These are phyloP conservation scores for Drosophila paramelanica DNA, from an alignment of 2,888 invertebrate genomes.

Conservation along the genomic window DNA sequence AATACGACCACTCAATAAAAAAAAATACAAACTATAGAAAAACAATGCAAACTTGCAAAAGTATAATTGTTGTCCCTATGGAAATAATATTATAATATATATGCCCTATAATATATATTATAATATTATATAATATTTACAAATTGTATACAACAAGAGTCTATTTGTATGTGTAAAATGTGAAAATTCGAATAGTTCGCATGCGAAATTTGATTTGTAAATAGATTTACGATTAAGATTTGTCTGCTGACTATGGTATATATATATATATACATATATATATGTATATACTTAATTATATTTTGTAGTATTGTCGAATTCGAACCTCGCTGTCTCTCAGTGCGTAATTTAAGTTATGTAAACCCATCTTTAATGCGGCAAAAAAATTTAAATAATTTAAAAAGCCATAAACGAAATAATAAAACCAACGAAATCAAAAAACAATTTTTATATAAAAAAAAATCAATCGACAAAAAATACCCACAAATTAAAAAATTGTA, in stretches of 20 bases:
- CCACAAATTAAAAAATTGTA: slow-evolving; percentile 68
- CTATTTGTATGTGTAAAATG: slow-evolving; percentile 38
- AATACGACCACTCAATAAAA: slow-evolving; percentile 58
- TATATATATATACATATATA: slow-evolving; percentile 3
- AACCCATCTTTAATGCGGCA: slow-evolving; percentile 41
- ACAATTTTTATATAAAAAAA: background rate
- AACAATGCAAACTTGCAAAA: slow-evolving; percentile 63
- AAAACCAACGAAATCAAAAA: slow-evolving; percentile 52
- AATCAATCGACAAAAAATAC: slow-evolving; percentile 38
- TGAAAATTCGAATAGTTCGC: slow-evolving; percentile 55
- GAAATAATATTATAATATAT: slow-evolving; percentile 4
- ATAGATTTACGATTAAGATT: slow-evolving; percentile 48
- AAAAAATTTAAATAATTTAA: slow-evolving; percentile 17
- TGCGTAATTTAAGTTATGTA: slow-evolving; percentile 67
- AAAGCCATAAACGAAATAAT: slow-evolving; percentile 51
- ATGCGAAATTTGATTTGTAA: slow-evolving; percentile 49
- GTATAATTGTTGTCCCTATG: slow-evolving; percentile 19
- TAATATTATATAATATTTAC: background rate
- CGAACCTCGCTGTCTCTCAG: slow-evolving; percentile 84
- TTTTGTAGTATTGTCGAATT: slow-evolving; percentile 56
- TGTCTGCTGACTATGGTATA: slow-evolving; percentile 14
- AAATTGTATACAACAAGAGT: slow-evolving; percentile 24
- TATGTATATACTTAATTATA: background rate
- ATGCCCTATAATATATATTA: background rate
- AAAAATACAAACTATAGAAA: slow-evolving; percentile 11